Percentiles rank a stretch among this genome's conserved stretches.
phyloP scores from a whole-genome alignment of 2,797 vertebrate genomes.

The Acanthurus lineatus region DNA sequence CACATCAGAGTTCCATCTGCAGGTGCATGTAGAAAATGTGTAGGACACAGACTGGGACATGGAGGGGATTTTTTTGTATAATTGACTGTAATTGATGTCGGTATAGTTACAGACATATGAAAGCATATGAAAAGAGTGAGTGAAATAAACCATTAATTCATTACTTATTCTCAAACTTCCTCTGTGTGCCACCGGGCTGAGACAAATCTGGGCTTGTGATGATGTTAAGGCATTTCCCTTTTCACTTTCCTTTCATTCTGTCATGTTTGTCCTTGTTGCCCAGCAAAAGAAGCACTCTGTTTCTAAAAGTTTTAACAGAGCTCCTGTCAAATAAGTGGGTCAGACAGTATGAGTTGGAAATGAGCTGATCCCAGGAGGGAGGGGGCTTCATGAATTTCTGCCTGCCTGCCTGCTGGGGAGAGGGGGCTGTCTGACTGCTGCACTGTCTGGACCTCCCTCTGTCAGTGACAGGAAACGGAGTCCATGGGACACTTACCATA shows the following conservation, averaged over 20 bases:
- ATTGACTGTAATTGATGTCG: too few species aligned
- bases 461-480: conserved; percentile 25
- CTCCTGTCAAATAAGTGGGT: conserved; percentile 76
- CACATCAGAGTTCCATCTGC: too few species aligned
- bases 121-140: neutral
- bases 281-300: conserved; percentile 20
- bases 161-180: neutral
- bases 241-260: conserved; percentile 17
- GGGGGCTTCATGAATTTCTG: conserved; percentile 31
- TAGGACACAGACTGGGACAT: too few species aligned
- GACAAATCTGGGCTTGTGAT: conserved; percentile 7
- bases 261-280: conserved; percentile 16
- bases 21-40: too few species aligned
- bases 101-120: neutral
- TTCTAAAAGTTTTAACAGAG: conserved; percentile 67
- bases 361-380: conserved; percentile 40
- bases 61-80: too few species aligned
- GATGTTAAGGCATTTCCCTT: conserved; percentile 6
- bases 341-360: conserved; percentile 51
- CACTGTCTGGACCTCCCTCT: conserved; percentile 44
- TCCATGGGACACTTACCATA: conserved; percentile 31
- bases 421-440: conserved; percentile 10
- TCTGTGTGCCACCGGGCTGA: conserved; percentile 4
- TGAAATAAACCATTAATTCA: conserved; percentile 6
- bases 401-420: conserved; percentile 33